These are phyloP conservation scores for Percopsis omiscomaycus DNA, from an alignment of 2,797 vertebrate genomes.

Conservation along the genomic window DNA sequence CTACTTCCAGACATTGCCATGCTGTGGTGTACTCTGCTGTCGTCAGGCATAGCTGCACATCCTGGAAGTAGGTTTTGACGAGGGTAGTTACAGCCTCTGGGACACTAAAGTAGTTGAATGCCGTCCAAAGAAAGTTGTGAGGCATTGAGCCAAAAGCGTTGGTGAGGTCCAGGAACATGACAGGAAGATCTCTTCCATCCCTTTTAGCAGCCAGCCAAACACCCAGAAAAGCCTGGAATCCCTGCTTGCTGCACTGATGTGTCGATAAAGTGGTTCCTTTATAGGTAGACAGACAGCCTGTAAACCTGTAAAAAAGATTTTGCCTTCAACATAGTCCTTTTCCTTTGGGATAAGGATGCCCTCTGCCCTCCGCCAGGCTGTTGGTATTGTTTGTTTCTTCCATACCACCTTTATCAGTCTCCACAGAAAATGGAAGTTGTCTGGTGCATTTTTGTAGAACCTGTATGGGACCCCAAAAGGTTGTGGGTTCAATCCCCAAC, in stretches of 20 bases:
- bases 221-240: neutral
- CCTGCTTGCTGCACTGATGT: neutral
- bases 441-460: neutral
- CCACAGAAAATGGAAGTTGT: neutral
- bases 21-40: constrained; percentile 12
- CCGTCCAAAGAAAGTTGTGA: constrained; percentile 2
- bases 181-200: neutral
- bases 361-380: neutral
- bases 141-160: neutral
- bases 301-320: neutral
- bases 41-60: neutral
- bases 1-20: constrained; percentile 22
- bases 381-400: neutral
- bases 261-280: neutral
- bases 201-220: neutral
- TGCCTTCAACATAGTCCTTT: too few species aligned
- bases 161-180: neutral
- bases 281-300: neutral
- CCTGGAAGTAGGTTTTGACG: neutral
- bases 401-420: neutral
- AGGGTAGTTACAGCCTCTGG: neutral
- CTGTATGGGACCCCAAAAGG: too few species aligned
- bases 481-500: too few species aligned
- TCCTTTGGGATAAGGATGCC: neutral
- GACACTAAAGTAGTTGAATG: neutral